Evolutionary conservation across 2,113 vertebrate genomes (phyloP).

Genomic region (Scartelaos histophorus): DNA sequence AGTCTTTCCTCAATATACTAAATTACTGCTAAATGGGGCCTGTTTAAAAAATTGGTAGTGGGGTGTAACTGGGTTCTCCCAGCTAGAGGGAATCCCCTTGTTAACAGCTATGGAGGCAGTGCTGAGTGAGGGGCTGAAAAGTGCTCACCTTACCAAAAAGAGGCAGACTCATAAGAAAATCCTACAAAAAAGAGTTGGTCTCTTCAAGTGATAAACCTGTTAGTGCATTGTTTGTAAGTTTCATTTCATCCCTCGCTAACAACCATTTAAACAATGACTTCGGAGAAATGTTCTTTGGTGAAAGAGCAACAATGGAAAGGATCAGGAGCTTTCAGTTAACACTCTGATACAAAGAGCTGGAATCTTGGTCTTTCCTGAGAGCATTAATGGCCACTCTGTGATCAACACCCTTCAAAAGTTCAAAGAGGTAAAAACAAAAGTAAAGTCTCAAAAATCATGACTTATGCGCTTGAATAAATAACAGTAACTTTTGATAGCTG

Average conservation of each 20-base stretch:
- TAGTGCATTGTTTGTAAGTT: slow-evolving; percentile 89
- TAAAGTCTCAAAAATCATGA: slow-evolving; percentile 81
- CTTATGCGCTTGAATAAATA: slow-evolving; percentile 48
- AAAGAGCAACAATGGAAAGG: slow-evolving; percentile 86
- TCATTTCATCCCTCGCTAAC: slow-evolving; percentile 95
- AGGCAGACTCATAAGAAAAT: slow-evolving; percentile 83
- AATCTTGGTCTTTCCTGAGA: slow-evolving; percentile 92
- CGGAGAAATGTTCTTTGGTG: slow-evolving; percentile 90
- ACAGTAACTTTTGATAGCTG: background rate
- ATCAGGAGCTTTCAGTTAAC: slow-evolving; percentile 91
- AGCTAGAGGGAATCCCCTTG: slow-evolving; percentile 73
- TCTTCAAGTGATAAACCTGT: slow-evolving; percentile 84
- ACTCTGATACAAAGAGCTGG: slow-evolving; percentile 83
- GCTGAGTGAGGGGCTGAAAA: slow-evolving; percentile 60
- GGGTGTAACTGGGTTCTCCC: slow-evolving; percentile 64
- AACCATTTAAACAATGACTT: slow-evolving; percentile 98
- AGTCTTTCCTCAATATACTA: slow-evolving; percentile 62
- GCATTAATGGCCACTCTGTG: slow-evolving; percentile 83
- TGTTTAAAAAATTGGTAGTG: slow-evolving; percentile 56
- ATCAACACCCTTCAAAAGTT: slow-evolving; percentile 90
- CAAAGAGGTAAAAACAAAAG: slow-evolving; percentile 76
- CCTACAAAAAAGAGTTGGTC: slow-evolving; percentile 79
- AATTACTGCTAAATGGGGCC: slow-evolving; percentile 75
- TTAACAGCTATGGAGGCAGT: slow-evolving; percentile 58
- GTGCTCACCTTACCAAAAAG: slow-evolving; percentile 77